Evolutionary conservation across 2,888 invertebrate species (phyloP).

Genomic region (Stenolophus ochropezus): DNA sequence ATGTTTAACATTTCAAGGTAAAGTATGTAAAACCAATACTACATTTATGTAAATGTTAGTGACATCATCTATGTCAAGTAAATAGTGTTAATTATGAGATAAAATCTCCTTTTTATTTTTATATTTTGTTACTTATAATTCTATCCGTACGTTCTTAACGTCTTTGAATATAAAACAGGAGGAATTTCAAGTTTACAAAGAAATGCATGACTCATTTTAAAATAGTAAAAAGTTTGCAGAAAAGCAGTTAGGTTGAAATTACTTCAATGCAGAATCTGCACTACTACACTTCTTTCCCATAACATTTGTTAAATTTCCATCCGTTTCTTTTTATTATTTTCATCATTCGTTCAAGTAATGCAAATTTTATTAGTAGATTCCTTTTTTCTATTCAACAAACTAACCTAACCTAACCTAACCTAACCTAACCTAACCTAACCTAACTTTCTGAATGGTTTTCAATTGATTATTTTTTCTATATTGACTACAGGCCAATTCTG

Average conservation of each 20-base stretch:
- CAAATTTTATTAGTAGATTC: too few species aligned
- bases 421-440: too few species aligned
- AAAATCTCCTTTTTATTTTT: not conserved
- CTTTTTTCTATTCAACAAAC: too few species aligned
- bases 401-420: too few species aligned
- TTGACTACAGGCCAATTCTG: too few species aligned
- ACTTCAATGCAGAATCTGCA: too few species aligned
- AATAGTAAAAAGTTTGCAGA: not conserved
- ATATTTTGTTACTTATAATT: not conserved
- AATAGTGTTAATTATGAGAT: not conserved
- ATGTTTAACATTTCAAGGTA: not conserved
- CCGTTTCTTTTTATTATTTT: too few species aligned
- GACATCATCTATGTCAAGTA: conserved; percentile 18
- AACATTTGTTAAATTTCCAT: too few species aligned
- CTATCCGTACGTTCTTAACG: not conserved
- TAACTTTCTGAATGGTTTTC: too few species aligned
- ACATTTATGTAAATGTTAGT: not conserved
- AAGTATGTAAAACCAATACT: not conserved
- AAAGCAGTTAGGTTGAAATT: not conserved
- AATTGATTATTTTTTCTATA: too few species aligned
- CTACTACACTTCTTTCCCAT: too few species aligned
- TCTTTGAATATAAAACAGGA: not conserved
- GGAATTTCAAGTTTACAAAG: not conserved
- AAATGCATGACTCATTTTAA: not conserved
- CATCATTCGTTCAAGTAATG: too few species aligned